Base-by-base conservation (phyloP, 1,140 invertebrate genomes). In the Heliconius hermathena region DNA sequence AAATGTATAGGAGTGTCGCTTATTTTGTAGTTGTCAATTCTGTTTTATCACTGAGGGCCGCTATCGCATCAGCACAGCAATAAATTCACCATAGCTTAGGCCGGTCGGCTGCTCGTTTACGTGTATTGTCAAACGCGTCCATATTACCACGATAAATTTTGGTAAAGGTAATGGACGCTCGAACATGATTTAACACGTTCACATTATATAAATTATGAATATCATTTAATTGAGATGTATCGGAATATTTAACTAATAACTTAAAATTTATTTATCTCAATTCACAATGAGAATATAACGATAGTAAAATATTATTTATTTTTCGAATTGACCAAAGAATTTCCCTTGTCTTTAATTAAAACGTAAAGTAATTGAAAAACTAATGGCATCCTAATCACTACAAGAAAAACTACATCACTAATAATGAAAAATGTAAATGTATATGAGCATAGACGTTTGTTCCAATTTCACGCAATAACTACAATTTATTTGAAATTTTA, bases 41-140 rank as follows among this genome's bases (percentile, higher is more conserved):
- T 72, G 73, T 78, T 74, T 57, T 78, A 78, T 78, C 76, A 81
- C 57, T 52, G 76, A 75, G 57, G 49, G 73, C 60, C 60, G 80
- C 57, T 81, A 81, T 81, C 80, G 80, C 80, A 78, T 81, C 76
- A 78, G 80, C 60, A 77, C 80, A 81, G 80, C 80, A 29, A 81
- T 81, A 81, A 81, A 80, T 80, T 76, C 70, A 38, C 71, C 74
- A 74, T 54, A 76, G 79, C 79, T 80, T 80, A 80, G 78, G 46
- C 70, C 70, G 74, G 74, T 73, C 74, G 76, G 78, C 79, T 77
- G 72, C 57, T 73, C 74, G 71, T 80, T 76, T 73, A 73, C 79
- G 71, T 80, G 79, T 80, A 80, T 76, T 80, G 74, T 80, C 70
- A 80, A 76, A 76, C 76, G 74, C 75, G 79, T 76, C 71, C 52